phyloP scores from a whole-genome alignment of 2,797 vertebrate species.

The Amniataba percoides region DNA sequence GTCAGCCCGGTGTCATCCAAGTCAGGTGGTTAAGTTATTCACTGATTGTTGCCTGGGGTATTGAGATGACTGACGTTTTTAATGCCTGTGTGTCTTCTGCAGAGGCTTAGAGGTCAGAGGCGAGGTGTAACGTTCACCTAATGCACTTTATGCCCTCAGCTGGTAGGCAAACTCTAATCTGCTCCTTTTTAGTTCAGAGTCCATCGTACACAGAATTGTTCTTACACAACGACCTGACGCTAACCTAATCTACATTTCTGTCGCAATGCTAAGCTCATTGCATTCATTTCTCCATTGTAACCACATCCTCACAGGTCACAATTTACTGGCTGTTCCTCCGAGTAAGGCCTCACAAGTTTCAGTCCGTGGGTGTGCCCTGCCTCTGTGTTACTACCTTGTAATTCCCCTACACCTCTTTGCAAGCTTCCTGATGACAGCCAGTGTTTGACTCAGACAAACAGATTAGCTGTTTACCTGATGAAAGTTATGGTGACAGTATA shows the following conservation, averaged over 20 bases:
- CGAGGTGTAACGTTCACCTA: slow-evolving; percentile 23
- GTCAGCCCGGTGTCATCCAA: slow-evolving; percentile 37
- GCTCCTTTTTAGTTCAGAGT: slow-evolving; percentile 49
- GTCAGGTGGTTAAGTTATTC: slow-evolving; percentile 45
- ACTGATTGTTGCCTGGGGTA: slow-evolving; percentile 20
- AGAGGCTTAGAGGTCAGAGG: slow-evolving; percentile 8
- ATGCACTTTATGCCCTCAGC: slow-evolving; percentile 36
- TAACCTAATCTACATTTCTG: slow-evolving; percentile 42
- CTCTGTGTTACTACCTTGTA: background rate
- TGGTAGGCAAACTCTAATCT: slow-evolving; percentile 30
- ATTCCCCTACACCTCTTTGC: slow-evolving; percentile 32
- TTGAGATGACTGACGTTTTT: slow-evolving; percentile 17
- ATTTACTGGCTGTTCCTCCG: slow-evolving; percentile 8
- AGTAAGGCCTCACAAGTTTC: background rate
- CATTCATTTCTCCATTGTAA: slow-evolving; percentile 7
- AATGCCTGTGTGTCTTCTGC: slow-evolving; percentile 30
- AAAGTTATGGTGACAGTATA: background rate
- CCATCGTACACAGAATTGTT: slow-evolving; percentile 31
- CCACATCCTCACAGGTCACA: background rate
- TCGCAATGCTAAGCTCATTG: slow-evolving; percentile 20
- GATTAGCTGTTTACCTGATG: slow-evolving; percentile 39
- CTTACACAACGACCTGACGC: slow-evolving; percentile 28
- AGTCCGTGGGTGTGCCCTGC: slow-evolving; percentile 10
- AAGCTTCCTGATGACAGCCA: slow-evolving; percentile 15
- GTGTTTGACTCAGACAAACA: background rate